Evolutionary conservation across 2,888 invertebrate species (phyloP), one percentile per base, ranked within the genome.

Genomic region (Nycteola revayana): DNA sequence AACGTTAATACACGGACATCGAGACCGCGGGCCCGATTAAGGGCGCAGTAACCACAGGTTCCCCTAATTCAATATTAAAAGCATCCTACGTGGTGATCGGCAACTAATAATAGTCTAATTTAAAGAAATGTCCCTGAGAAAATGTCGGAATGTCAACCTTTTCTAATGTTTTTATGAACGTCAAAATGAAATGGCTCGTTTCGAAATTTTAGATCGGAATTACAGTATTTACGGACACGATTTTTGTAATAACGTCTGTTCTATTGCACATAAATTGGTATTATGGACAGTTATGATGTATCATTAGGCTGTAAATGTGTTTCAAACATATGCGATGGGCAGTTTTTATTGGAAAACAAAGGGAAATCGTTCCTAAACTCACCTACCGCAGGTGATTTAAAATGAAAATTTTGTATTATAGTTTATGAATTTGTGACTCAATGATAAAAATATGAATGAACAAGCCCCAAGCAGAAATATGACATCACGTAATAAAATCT

Each of bases 51-150:
- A 88, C 84, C 79, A 87, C 81, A 82, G 88, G 84, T 69, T 76
- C 75, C 80, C 80, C 86, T 87, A 88, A 88, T 88, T 87, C 83
- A 88, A 86, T 86, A 88, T 88, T 88, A 88, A 88, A 88, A 88
- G 88, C 86, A 87, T 86, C 88, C 83, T 82, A 78, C 75, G 69
- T 77, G 75, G 75, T 82, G 87, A 87, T 87, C 84, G 84, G 73
- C 79, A 77, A 83, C 87, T 88, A 88, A 88, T 88, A 85, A 87
- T 84, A 86, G 82, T 72, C 78, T 84, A 83, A 87, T 88, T 85
- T 78, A 67, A 60, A 78, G 77, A 87, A 85, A 87, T 87, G 88
- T 88, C 88, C 75, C 88, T 87, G 87, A 88, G 88, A 87, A 87
- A 75, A 83, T 82, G 78, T 67, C 69, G 78, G 84, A 80, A 82